Evolutionary conservation across 2,113 vertebrate genomes (phyloP), one percentile per base, ranked within the genome.

Genomic region (Mystacornis crossleyi): DNA sequence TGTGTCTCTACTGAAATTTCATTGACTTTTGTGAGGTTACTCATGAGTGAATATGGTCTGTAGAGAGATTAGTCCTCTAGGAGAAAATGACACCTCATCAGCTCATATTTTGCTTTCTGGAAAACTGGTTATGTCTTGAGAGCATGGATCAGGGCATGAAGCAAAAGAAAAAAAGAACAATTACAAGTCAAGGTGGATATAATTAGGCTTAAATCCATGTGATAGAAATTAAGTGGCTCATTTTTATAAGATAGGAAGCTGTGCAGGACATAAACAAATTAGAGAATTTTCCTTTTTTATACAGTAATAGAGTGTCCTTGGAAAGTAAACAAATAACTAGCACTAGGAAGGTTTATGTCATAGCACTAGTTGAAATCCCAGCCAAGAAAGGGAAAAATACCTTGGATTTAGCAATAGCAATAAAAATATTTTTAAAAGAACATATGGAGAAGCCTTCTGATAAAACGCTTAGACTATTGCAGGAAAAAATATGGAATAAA

Each of bases 371-470:
- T 93, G 93, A 94, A 96, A 87, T 86, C 53, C 23, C 43, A 91
- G 72, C 50, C 71, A 93, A 91, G 66, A 81, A 79, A 72, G 21
- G 67, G 53, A 69, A 95, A 95, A 95, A 75, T 86, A 87, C 81
- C 20, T 94, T 64, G 53, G 34, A 89, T 94, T 94, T 88, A 96
- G 87, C 88, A 86, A 45, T 51, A 91, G 58, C 25, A 87, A 92
- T 77, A 94, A 91, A 86, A 95, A 73, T 45, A 73, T 93, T 95
- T 94, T 89, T 92, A 34, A 91, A 88, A 92, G 58, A 93, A 87
- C 74, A 92, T 79, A 94, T 62, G 66, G 83, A 70, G 19, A 78
- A 83, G 14, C 24, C 53, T 91, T 65, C 70, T 79, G 33, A 93
- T n/a, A 89, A 88, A 95, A 85, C 74, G 4, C n/a, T 82, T 58